phyloP scores from a whole-genome alignment of 2,113 vertebrate genomes.

The Ptilorrhoa leucosticta region DNA sequence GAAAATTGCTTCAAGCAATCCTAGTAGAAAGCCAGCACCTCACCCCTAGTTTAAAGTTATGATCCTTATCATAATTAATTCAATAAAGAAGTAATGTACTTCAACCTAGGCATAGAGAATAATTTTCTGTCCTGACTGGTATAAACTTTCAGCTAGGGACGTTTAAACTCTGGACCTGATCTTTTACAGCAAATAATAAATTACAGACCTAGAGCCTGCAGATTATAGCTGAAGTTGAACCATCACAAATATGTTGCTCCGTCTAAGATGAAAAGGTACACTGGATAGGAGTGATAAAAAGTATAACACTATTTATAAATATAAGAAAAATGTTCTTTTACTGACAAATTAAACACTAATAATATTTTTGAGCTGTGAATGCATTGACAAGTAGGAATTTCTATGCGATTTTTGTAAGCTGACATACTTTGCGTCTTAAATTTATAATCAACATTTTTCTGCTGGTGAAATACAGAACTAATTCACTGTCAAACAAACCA shows the following conservation, averaged over 20 bases:
- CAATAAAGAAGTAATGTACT: conserved; percentile 99
- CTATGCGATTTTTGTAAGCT: neutral
- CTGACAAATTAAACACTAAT: conserved; percentile 16
- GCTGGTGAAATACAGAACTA: conserved; percentile 50
- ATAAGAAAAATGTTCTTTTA: neutral
- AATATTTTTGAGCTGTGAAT: neutral
- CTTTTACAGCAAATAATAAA: conserved; percentile 85
- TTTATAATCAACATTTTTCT: conserved; percentile 47
- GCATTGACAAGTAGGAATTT: conserved; percentile 11
- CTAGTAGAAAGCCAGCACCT: conserved; percentile 88
- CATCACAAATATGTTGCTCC: conserved; percentile 56
- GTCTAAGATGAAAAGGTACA: conserved; percentile 62
- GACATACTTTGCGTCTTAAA: conserved; percentile 24
- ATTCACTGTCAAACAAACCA: conserved; percentile 29
- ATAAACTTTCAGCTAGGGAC: conserved; percentile 90
- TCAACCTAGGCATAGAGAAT: conserved; percentile 91
- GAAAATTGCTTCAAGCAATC: conserved; percentile 95
- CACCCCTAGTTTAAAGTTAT: conserved; percentile 98
- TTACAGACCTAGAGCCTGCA: conserved; percentile 84
- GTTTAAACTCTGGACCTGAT: conserved; percentile 87
- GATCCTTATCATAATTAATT: conserved; percentile 99
- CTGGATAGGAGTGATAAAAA: conserved; percentile 64
- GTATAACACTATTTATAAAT: conserved; percentile 58
- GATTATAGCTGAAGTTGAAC: conserved; percentile 71
- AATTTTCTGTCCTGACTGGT: conserved; percentile 85